phyloP scores from a whole-genome alignment of 2,797 vertebrate genomes.

The Sciurus vulgaris region DNA sequence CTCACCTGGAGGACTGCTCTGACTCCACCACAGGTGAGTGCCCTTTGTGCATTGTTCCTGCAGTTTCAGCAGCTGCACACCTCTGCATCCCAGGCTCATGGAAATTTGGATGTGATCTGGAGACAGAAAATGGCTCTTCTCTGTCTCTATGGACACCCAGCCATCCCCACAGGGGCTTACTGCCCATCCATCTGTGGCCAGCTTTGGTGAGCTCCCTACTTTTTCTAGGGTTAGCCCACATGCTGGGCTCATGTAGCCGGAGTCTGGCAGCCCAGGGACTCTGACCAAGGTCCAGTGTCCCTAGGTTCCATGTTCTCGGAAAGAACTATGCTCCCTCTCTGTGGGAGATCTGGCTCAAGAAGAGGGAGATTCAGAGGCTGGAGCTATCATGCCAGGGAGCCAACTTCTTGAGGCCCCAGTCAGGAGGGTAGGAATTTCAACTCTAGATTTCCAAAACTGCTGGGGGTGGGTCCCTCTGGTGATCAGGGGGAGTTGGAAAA shows the following conservation, averaged over 20 bases:
- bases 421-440: neutral
- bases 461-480: too few relatives aligned
- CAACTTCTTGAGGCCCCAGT: neutral
- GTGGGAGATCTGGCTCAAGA: neutral
- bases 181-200: too few relatives aligned
- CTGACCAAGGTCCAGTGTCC: too few relatives aligned
- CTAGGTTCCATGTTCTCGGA: neutral
- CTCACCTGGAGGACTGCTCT: too few relatives aligned
- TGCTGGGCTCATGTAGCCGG: neutral
- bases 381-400: neutral
- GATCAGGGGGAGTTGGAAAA: neutral
- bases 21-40: too few relatives aligned
- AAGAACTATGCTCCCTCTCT: too few relatives aligned
- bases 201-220: neutral
- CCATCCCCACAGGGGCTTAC: fast-evolving
- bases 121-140: neutral
- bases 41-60: too few relatives aligned
- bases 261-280: neutral
- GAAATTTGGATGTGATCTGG: neutral
- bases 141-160: neutral
- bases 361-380: neutral
- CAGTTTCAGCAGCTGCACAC: neutral
- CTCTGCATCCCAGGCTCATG: neutral
- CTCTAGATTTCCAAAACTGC: neutral
- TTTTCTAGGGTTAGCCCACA: neutral